Conservation (phyloP, 2,888 invertebrate species). For the Parelbella ahira region DNA sequence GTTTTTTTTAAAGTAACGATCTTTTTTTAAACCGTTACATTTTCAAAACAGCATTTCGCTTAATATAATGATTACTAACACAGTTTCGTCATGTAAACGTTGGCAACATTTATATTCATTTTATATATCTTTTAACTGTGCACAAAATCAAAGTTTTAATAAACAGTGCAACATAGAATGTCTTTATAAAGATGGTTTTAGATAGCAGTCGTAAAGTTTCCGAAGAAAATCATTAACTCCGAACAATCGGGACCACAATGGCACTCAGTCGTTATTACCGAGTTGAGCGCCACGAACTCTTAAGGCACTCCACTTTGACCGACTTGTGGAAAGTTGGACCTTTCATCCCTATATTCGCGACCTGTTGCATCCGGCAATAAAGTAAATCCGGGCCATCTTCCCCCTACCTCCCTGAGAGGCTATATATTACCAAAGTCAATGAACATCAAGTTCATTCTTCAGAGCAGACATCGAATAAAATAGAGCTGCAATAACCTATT, state of each 20-base stretch:
- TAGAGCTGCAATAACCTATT: no score
- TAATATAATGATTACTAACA: no score
- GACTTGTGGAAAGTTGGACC: slow-evolving; percentile 41
- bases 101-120: no score
- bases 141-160: no score
- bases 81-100: no score
- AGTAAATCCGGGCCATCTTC: slow-evolving; percentile 59
- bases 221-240: background rate
- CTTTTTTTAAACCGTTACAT: no score
- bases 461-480: slow-evolving; percentile 2
- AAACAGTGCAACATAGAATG: no score
- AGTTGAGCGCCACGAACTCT: slow-evolving; percentile 8
- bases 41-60: no score
- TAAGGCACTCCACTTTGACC: slow-evolving; percentile 21
- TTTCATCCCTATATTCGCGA: slow-evolving; percentile 48
- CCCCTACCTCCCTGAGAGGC: slow-evolving; percentile 35
- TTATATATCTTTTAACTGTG: no score
- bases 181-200: no score
- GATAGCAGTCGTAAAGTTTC: slow-evolving; percentile 1
- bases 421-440: slow-evolving; percentile 14
- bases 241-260: slow-evolving; percentile 14
- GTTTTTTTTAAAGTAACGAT: no score
- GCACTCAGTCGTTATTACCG: slow-evolving; percentile 6
- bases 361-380: slow-evolving; percentile 76
- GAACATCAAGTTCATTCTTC: slow-evolving; percentile 15